A percentile compares a stretch with the other conserved stretches of the same genome.
phyloP scores from a whole-genome alignment of 2,113 vertebrate genomes.

The Diadophis punctatus region DNA sequence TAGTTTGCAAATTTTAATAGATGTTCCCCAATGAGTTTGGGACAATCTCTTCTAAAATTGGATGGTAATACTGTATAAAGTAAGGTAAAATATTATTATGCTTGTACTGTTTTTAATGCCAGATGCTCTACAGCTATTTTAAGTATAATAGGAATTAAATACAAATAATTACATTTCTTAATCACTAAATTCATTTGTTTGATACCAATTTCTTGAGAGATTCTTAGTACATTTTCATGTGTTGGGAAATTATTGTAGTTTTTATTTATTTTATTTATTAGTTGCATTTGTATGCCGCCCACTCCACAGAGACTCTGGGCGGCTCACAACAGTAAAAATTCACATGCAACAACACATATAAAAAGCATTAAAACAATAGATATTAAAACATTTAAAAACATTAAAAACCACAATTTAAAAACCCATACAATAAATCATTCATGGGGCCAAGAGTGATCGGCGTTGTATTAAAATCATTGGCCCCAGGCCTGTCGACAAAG shows the following conservation, averaged over 20 bases:
- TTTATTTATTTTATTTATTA: no score
- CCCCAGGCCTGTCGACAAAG: no score
- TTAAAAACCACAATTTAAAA: no score
- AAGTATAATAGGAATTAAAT: background rate
- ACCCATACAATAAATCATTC: no score
- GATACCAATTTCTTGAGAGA: background rate
- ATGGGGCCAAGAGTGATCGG: no score
- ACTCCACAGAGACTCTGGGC: no score
- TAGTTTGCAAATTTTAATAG: background rate
- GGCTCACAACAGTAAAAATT: no score
- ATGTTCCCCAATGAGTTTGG: background rate
- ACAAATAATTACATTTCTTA: background rate
- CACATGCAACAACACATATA: no score
- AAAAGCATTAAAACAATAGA: no score
- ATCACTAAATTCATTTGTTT: background rate
- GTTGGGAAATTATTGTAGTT: background rate
- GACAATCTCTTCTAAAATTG: background rate
- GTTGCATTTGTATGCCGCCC: no score
- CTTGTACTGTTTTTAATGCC: background rate
- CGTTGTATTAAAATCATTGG: no score
- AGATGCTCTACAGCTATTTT: background rate
- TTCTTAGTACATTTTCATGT: background rate
- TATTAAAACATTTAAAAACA: no score
- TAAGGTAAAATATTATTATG: background rate
- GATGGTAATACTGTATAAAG: conserved; percentile 24